A percentile compares a stretch with the other conserved stretches of the same genome.
phyloP scores from a whole-genome alignment of 2,113 vertebrate genomes.

The Mustelus asterias region DNA sequence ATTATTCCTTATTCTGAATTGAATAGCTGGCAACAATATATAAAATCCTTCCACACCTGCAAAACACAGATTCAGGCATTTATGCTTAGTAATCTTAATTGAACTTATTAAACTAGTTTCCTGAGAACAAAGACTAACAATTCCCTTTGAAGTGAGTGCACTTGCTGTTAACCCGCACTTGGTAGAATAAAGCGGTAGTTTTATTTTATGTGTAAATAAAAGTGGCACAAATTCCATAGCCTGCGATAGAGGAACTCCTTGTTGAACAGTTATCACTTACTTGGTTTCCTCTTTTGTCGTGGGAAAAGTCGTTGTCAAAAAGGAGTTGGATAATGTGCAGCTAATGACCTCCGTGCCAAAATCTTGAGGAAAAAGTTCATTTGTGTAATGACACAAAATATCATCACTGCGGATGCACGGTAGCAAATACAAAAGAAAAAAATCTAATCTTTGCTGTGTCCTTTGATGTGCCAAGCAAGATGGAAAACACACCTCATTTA shows the following conservation, averaged over 20 bases:
- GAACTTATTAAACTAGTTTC: background rate
- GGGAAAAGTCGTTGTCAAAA: constrained; percentile 12
- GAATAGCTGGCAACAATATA: background rate
- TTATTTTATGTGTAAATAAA: background rate
- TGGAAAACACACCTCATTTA: constrained; percentile 39
- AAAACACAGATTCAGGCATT: background rate
- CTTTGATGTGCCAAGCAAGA: constrained; percentile 27
- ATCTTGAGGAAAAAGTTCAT: constrained; percentile 22
- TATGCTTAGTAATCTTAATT: background rate
- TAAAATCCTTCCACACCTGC: background rate
- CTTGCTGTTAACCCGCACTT: background rate
- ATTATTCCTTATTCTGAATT: background rate
- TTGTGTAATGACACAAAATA: background rate
- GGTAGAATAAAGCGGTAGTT: background rate
- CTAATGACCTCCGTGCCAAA: background rate
- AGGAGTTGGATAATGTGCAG: constrained; percentile 19
- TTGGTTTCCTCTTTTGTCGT: constrained; percentile 21
- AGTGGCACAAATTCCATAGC: background rate
- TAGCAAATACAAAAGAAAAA: background rate
- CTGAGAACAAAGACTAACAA: background rate
- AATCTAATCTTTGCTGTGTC: constrained; percentile 23
- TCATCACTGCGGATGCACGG: background rate
- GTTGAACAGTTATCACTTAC: background rate
- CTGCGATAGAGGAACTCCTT: background rate
- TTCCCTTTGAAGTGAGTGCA: background rate